These are phyloP conservation scores for Adela reaumurella DNA, from an alignment of 2,888 invertebrate species.

Conservation along the genomic window DNA sequence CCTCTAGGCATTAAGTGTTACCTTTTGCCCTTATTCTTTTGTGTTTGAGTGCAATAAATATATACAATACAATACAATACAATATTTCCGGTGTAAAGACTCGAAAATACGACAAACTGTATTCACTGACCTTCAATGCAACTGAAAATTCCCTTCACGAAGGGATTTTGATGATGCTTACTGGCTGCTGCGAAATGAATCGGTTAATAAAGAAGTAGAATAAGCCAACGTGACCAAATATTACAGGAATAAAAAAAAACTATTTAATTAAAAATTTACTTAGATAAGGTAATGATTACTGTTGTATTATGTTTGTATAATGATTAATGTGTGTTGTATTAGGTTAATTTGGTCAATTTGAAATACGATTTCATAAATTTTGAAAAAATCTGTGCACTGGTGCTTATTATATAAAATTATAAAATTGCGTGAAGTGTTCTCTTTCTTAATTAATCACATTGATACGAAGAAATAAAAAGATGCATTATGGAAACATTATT, in stretches of 20 bases:
- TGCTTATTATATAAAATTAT: constrained; percentile 1
- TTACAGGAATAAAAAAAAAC: constrained; percentile 1
- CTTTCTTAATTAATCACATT: constrained; percentile 1
- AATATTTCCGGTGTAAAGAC: too few relatives aligned
- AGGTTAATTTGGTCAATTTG: constrained; percentile 1
- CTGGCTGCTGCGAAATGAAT: neutral
- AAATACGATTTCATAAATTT: neutral
- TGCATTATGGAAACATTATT: neutral
- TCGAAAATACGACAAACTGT: too few relatives aligned
- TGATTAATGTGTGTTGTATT: too few relatives aligned
- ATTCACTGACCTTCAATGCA: too few relatives aligned
- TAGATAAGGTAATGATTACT: constrained; percentile 1
- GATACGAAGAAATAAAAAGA: neutral
- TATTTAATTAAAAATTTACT: constrained; percentile 1
- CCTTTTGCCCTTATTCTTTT: too few relatives aligned
- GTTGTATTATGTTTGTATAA: too few relatives aligned
- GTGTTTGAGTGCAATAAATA: too few relatives aligned
- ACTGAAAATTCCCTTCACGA: too few relatives aligned
- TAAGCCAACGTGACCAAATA: neutral
- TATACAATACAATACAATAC: too few relatives aligned
- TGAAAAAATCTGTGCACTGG: constrained; percentile 1
- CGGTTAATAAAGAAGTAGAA: constrained; percentile 1
- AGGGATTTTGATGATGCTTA: too few relatives aligned
- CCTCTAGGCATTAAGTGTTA: too few relatives aligned
- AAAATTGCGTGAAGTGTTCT: neutral